Percentiles rank a stretch among this genome's conserved stretches.
Evolutionary conservation across 2,113 vertebrate species (phyloP).

Genomic region (Pica pica): DNA sequence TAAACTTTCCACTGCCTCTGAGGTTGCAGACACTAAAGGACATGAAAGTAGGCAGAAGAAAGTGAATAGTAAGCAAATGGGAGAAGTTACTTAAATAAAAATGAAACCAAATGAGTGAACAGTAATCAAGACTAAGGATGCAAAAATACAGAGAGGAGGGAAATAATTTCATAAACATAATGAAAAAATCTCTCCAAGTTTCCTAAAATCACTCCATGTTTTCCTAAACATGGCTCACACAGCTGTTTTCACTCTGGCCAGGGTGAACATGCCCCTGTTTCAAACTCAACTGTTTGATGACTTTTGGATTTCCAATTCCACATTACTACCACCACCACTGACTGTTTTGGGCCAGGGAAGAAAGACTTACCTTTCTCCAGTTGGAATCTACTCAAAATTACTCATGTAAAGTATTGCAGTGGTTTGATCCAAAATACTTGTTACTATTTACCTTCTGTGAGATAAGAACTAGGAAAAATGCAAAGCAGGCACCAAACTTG

Average conservation of each 20-base stretch:
- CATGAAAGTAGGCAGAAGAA: background rate
- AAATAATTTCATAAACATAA: background rate
- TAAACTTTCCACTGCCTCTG: background rate
- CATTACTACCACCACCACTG: background rate
- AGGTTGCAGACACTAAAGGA: background rate
- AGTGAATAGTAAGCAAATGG: background rate
- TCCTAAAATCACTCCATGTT: too few relatives aligned
- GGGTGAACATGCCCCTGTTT: background rate
- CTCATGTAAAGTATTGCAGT: too few relatives aligned
- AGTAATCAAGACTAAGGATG: background rate
- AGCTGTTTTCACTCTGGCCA: background rate
- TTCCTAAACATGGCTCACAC: background rate
- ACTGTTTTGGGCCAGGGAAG: background rate
- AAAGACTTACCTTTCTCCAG: background rate
- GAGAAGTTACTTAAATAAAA: background rate
- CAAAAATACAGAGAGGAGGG: background rate
- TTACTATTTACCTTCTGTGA: too few relatives aligned
- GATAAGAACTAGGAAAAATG: too few relatives aligned
- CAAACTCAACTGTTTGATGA: background rate
- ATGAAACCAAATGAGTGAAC: background rate
- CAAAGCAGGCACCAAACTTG: too few relatives aligned
- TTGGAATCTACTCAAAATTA: background rate
- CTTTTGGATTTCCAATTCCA: background rate
- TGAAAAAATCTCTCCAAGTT: background rate
- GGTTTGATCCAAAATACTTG: too few relatives aligned